phyloP scores from a whole-genome alignment of 2,797 vertebrate genomes.

The Gambelia wislizenii region DNA sequence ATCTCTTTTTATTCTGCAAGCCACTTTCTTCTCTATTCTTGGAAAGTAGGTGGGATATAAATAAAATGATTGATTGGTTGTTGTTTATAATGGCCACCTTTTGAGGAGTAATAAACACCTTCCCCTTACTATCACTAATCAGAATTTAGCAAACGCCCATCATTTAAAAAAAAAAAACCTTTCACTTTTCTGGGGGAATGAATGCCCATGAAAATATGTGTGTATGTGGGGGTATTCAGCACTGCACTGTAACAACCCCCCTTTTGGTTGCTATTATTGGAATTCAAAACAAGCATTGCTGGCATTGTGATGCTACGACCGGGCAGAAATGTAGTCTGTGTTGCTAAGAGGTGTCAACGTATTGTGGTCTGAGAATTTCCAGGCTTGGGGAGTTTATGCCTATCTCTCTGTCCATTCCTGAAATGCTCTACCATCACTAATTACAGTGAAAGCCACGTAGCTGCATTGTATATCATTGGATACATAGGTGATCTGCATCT shows the following conservation, averaged over 20 bases:
- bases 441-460: neutral
- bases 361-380: neutral
- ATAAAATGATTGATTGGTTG: too few relatives aligned
- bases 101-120: neutral
- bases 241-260: neutral
- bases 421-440: neutral
- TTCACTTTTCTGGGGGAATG: neutral
- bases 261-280: neutral
- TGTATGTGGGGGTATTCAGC: neutral
- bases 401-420: too few relatives aligned
- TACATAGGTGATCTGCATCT: neutral
- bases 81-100: neutral
- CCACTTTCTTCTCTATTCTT: too few relatives aligned
- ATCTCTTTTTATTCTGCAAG: too few relatives aligned
- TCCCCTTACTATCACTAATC: neutral
- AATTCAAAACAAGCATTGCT: neutral
- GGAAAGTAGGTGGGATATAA: too few relatives aligned
- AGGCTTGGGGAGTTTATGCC: neutral
- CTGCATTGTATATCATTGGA: neutral
- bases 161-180: neutral
- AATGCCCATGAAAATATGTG: neutral
- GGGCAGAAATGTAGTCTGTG: neutral
- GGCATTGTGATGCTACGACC: too few relatives aligned
- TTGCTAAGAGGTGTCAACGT: neutral
- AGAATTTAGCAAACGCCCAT: neutral